Base-by-base conservation (phyloP, 2,888 invertebrate genomes). In the Tenthredo distinguenda region DNA sequence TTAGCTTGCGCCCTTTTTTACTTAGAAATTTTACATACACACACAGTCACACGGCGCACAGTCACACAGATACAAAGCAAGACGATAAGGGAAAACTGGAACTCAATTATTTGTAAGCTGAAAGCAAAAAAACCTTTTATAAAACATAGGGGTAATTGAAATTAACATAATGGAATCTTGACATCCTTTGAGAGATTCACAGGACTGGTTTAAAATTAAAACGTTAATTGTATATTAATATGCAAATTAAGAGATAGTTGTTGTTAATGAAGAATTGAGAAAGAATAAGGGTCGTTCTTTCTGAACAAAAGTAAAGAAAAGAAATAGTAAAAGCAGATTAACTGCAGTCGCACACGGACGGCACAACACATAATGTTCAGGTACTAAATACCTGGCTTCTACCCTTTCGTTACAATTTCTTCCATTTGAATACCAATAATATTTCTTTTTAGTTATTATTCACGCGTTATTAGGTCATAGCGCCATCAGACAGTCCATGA, bases 361-460 rank as follows among this genome's bases (percentile, higher is more conserved):
- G 89, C 88, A 88, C 90, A 89, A 90, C 90, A 88, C 89, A 90
- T 89, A 89, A 90, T 83, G 34, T 89, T 89, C 88, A 88, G 87
- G 90, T 88, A 90, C 89, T 87, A 89, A 90, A 86, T 87, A 88
- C 90, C 90, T 87, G 90, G 89, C 89, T 89, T 89, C 89, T 89
- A 90, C 88, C 88, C 31, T 74, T 74, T 74, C 43, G n/a, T 81
- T 62, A 81, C n/a, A 81, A 62, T 81, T 81, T 91, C 90, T 91
- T 92, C 93, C 93, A 93, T 93, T 93, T 93, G 93, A 93, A 93
- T 93, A 93, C 93, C 93, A 93, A 93, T 93, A 93, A 93, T 92
- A 86, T 84, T 72, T 50, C 37, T 65, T 21, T 79, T 47, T 85
- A 2, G 65, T 65, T 84, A 15, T 18, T 55, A 55, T 79, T 58